Conservation (phyloP, 2,797 vertebrate genomes). For the Takifugu rubripes region DNA sequence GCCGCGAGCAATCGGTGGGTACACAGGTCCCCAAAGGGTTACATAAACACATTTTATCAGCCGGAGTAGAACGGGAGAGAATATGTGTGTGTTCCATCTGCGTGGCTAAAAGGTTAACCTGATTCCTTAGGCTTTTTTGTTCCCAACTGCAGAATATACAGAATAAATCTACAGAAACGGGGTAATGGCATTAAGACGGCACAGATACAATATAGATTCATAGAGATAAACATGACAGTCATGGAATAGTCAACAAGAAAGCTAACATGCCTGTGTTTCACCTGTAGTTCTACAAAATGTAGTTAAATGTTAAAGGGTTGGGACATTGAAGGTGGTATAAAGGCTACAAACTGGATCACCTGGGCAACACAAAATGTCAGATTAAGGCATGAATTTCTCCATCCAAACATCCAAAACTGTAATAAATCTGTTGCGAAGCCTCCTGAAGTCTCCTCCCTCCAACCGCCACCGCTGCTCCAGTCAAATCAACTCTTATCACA, state of each 20-base stretch:
- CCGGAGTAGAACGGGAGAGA: constrained; percentile 5
- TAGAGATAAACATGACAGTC: too few species aligned
- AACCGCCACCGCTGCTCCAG: constrained; percentile 16
- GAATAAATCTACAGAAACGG: constrained; percentile 1
- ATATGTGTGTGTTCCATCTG: constrained; percentile 25
- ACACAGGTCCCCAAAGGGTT: constrained; percentile 47
- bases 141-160: constrained; percentile 5
- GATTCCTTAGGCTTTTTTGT: constrained; percentile 34
- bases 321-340: too few species aligned
- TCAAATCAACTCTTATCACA: constrained; percentile 63
- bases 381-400: not conserved
- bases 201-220: constrained; percentile 4
- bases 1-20: constrained; percentile 36
- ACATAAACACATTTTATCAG: constrained; percentile 54
- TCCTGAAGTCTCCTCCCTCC: too few species aligned
- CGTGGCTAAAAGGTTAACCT: constrained; percentile 40
- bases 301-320: too few species aligned
- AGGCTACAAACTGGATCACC: too few species aligned
- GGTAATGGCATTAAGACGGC: constrained; percentile 7
- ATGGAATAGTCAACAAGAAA: not conserved
- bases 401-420: not conserved
- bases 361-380: too few species aligned
- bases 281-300: too few species aligned
- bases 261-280: not conserved
- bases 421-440: too few species aligned